Percentiles rank a stretch among this genome's conserved stretches.
These are phyloP conservation scores for Pluvianellus socialis DNA, from an alignment of 2,113 vertebrate genomes.

Conservation along the genomic window DNA sequence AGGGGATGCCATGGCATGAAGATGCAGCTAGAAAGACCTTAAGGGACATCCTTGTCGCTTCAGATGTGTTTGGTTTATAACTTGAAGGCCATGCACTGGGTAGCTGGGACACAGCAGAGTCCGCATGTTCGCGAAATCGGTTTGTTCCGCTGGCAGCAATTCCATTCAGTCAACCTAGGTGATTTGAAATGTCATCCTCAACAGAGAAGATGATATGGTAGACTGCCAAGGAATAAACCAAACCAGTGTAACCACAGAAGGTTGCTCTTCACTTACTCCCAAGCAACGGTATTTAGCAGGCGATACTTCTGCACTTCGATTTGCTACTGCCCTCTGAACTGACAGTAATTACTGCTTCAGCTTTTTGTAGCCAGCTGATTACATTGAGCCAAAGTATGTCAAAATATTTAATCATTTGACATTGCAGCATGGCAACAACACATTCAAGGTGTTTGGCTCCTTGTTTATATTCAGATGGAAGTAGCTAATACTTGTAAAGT, in stretches of 20 bases:
- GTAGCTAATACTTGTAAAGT: not conserved
- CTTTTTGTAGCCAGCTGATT: not conserved
- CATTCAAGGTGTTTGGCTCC: not conserved
- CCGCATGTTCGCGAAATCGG: accelerated
- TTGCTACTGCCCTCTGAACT: not conserved
- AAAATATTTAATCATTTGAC: not conserved
- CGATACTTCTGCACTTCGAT: not conserved
- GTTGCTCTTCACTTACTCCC: not conserved
- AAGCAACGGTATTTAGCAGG: not conserved
- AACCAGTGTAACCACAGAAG: not conserved
- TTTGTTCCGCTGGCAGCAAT: not conserved
- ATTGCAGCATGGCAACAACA: not conserved
- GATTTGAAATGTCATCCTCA: not conserved
- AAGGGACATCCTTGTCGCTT: not conserved
- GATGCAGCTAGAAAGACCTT: not conserved
- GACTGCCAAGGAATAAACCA: not conserved
- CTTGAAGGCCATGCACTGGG: not conserved
- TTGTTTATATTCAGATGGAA: not conserved
- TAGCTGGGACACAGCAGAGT: not conserved
- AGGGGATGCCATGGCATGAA: not conserved
- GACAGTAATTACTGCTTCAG: not conserved
- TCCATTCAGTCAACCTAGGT: not conserved
- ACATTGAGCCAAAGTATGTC: not conserved
- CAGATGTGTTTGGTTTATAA: not conserved
- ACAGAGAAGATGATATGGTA: not conserved